A percentile compares a stretch with the other conserved stretches of the same genome.
Evolutionary conservation across 1,140 invertebrate species (phyloP).

Genomic region (Zaprionus nigranus): DNA sequence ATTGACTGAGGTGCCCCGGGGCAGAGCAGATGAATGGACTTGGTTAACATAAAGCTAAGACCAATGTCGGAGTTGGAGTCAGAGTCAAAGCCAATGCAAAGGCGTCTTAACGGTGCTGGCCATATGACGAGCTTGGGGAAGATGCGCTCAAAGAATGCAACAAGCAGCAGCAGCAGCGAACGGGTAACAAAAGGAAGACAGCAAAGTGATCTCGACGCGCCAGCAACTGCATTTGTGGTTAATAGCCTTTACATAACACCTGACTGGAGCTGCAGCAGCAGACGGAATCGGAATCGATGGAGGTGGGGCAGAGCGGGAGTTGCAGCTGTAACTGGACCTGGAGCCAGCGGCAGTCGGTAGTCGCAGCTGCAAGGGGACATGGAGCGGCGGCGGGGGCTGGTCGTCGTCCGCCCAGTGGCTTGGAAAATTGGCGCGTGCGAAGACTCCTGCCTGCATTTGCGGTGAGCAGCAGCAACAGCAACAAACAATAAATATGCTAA

Average conservation of each 20-base stretch:
- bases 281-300: not conserved
- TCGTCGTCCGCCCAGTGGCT: slow-evolving; percentile 51
- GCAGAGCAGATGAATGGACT: slow-evolving; percentile 34
- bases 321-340: slow-evolving; percentile 34
- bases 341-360: slow-evolving; percentile 29
- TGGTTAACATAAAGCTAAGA: slow-evolving; percentile 24
- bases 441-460: slow-evolving; percentile 45
- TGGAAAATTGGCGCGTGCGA: slow-evolving; percentile 79
- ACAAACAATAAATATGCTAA: slow-evolving; percentile 38
- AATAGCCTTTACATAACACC: slow-evolving; percentile 77
- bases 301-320: not conserved
- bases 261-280: slow-evolving; percentile 36
- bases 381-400: slow-evolving; percentile 4
- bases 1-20: slow-evolving; percentile 18
- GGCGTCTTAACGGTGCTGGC: slow-evolving; percentile 65
- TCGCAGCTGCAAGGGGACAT: not conserved
- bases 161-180: slow-evolving; percentile 24
- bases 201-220: slow-evolving; percentile 30
- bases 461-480: slow-evolving; percentile 23
- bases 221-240: slow-evolving; percentile 59
- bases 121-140: slow-evolving; percentile 5
- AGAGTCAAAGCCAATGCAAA: slow-evolving; percentile 19
- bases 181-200: slow-evolving; percentile 14
- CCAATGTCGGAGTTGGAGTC: not conserved
- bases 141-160: slow-evolving; percentile 48